These are phyloP conservation scores for Hypotaenidia philippensis DNA, from an alignment of 2,797 vertebrate species.

Conservation along the genomic window DNA sequence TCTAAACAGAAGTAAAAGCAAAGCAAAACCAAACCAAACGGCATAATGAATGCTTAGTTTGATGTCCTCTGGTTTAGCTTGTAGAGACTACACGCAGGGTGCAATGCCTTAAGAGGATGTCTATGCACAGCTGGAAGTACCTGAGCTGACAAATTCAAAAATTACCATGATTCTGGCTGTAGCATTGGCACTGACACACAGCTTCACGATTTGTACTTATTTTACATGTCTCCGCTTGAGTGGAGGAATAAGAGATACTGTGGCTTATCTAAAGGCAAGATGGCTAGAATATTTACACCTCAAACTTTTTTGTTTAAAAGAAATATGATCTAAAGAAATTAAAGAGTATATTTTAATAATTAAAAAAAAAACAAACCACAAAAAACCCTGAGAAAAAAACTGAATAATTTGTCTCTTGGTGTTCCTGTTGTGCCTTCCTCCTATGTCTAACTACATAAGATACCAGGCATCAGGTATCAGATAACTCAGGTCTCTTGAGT, in stretches of 20 bases:
- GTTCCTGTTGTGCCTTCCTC: background rate
- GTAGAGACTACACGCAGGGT: background rate
- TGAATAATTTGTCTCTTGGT: background rate
- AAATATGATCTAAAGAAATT: background rate
- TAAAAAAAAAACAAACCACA: fast-evolving
- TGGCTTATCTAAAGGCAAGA: background rate
- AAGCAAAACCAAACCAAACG: background rate
- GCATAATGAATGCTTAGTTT: background rate
- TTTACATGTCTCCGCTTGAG: background rate
- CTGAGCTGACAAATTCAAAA: background rate
- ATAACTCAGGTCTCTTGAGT: background rate
- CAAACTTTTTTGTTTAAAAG: background rate
- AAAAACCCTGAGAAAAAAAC: background rate
- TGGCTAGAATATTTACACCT: background rate
- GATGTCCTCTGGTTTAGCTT: background rate
- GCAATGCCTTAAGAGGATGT: background rate
- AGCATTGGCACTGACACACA: background rate
- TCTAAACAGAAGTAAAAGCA: background rate
- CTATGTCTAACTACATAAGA: background rate
- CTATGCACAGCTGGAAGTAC: background rate
- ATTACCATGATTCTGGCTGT: background rate
- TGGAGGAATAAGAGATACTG: background rate
- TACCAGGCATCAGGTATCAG: background rate
- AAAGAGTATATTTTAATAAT: background rate
- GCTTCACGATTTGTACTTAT: background rate